Percentiles rank a stretch among this genome's conserved stretches.
These are phyloP conservation scores for Platycheirus rosarum DNA, from an alignment of 2,888 invertebrate genomes.

Conservation along the genomic window DNA sequence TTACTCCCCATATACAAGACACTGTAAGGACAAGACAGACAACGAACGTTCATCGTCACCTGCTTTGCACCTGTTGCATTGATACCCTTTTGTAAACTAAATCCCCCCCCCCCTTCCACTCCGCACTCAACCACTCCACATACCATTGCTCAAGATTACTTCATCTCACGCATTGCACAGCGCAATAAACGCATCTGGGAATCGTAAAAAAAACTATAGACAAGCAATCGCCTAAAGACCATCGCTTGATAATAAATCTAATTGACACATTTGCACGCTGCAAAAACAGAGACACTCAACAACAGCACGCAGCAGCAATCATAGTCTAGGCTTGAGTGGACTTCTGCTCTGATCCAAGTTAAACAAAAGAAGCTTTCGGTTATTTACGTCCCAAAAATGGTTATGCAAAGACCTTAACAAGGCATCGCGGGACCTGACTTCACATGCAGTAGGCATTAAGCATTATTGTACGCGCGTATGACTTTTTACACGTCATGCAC, in stretches of 20 bases:
- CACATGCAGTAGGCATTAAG: slow-evolving; percentile 63
- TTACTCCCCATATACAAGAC: slow-evolving; percentile 7
- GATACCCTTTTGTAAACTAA: slow-evolving; percentile 50
- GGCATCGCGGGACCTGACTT: slow-evolving; percentile 45
- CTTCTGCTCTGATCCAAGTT: background rate
- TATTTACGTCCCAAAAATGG: slow-evolving; percentile 66
- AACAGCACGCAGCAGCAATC: slow-evolving; percentile 40
- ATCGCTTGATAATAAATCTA: slow-evolving; percentile 82
- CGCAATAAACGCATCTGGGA: slow-evolving; percentile 61
- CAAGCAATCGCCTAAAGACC: slow-evolving; percentile 77
- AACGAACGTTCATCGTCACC: slow-evolving; percentile 64
- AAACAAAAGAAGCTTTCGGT: slow-evolving; percentile 51
- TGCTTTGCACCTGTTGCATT: slow-evolving; percentile 65
- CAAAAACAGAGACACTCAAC: slow-evolving; percentile 46
- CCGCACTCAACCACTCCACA: too few relatives aligned
- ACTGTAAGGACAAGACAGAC: slow-evolving; percentile 35
- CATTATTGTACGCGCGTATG: slow-evolving; percentile 72
- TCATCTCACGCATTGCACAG: slow-evolving; percentile 54
- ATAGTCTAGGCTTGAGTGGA: slow-evolving; percentile 27
- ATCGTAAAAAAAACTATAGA: slow-evolving; percentile 58
- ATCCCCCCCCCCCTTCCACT: background rate
- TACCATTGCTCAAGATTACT: slow-evolving; percentile 35
- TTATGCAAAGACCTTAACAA: slow-evolving; percentile 52
- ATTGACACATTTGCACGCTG: slow-evolving; percentile 81
- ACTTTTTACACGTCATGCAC: slow-evolving; percentile 73